These are phyloP conservation scores for Podabrus alpinus DNA, from an alignment of 2,888 invertebrate genomes.

Conservation along the genomic window DNA sequence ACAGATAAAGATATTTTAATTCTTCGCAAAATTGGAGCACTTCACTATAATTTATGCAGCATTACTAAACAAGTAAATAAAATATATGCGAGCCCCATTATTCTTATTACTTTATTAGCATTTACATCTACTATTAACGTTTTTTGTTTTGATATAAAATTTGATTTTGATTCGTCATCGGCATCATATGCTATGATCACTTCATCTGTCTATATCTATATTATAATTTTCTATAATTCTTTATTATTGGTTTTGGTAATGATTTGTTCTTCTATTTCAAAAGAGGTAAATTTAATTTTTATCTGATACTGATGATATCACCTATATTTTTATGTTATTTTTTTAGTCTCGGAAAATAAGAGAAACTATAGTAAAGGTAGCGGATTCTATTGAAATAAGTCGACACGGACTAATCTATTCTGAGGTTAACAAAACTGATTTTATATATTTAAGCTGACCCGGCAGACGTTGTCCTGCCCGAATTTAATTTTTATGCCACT, in stretches of 20 bases:
- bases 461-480: no score
- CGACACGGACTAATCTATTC: no score
- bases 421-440: neutral
- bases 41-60: conserved; percentile 3
- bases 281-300: no score
- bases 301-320: no score
- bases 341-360: no score
- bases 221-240: neutral
- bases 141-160: neutral
- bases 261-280: no score
- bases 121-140: neutral
- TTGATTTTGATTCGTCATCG: fast-evolving
- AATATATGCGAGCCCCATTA: neutral
- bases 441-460: no score
- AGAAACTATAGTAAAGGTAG: no score
- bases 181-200: neutral
- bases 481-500: no score
- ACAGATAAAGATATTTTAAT: neutral
- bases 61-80: conserved; percentile 3
- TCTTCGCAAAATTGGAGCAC: neutral
- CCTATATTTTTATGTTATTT: no score
- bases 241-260: neutral
- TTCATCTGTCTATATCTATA: no score
- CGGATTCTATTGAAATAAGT: no score
- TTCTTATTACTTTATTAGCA: neutral